phyloP scores from a whole-genome alignment of 2,888 invertebrate species.

The Pammene fasciana region DNA sequence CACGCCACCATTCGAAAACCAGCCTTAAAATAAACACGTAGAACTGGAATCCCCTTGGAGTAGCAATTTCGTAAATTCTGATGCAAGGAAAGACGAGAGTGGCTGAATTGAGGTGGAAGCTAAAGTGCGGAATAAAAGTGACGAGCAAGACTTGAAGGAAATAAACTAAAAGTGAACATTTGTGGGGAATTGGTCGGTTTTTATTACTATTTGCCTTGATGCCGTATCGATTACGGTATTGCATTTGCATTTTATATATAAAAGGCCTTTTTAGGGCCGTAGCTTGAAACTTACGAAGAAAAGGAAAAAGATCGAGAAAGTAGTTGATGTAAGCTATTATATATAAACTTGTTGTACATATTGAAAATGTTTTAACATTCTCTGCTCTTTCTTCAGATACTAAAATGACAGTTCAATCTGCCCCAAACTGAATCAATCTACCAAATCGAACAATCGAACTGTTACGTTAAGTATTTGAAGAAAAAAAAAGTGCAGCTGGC shows the following conservation, averaged over 20 bases:
- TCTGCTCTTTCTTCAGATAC: too few relatives aligned
- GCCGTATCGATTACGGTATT: constrained; percentile 43
- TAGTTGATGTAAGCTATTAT: too few relatives aligned
- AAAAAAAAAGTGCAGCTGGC: too few relatives aligned
- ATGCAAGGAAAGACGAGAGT: constrained; percentile 76
- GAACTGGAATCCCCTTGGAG: constrained; percentile 46
- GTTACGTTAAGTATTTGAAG: too few relatives aligned
- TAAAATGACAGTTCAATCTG: too few relatives aligned
- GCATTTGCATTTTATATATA: constrained; percentile 34
- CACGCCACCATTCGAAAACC: constrained; percentile 35
- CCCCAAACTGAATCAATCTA: too few relatives aligned
- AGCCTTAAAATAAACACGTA: constrained; percentile 47
- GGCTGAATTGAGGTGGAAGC: constrained; percentile 78
- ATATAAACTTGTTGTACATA: too few relatives aligned
- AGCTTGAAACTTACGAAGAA: background rate
- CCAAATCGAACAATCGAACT: too few relatives aligned
- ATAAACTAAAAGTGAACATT: constrained; percentile 46
- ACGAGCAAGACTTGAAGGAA: constrained; percentile 56
- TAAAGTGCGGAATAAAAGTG: constrained; percentile 81
- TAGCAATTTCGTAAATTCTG: constrained; percentile 65
- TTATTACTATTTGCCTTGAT: constrained; percentile 42
- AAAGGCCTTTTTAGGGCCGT: constrained; percentile 1
- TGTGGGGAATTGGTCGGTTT: constrained; percentile 39
- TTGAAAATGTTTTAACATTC: too few relatives aligned
- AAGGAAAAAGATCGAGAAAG: background rate